Evolutionary conservation across 2,888 invertebrate species (phyloP).

Genomic region (Thelaira solivaga): DNA sequence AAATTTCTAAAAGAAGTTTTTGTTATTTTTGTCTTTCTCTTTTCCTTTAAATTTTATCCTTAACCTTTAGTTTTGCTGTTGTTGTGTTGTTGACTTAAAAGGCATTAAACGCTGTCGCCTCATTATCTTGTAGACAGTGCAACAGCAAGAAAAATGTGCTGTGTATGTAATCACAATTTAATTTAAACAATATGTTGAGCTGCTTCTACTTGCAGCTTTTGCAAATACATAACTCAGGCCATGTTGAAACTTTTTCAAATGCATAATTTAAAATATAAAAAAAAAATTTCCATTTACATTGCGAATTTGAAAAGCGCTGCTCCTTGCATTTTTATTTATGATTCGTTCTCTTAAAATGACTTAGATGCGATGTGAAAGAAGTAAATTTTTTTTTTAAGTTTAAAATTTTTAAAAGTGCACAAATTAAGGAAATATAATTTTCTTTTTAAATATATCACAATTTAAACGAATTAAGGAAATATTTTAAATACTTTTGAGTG

Average conservation of each 20-base stretch:
- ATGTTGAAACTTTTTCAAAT: constrained; percentile 50
- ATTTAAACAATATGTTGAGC: constrained; percentile 61
- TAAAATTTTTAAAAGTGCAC: too few species aligned
- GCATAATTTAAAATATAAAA: constrained; percentile 48
- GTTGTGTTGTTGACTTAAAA: constrained; percentile 34
- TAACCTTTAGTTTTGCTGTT: constrained; percentile 46
- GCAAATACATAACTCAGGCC: constrained; percentile 46
- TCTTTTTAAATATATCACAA: too few species aligned
- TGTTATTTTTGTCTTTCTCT: not conserved
- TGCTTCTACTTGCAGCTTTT: constrained; percentile 53
- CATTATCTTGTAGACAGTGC: constrained; percentile 47
- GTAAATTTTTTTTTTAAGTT: too few species aligned
- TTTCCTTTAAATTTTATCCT: constrained; percentile 58
- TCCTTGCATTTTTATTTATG: not conserved
- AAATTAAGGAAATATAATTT: too few species aligned
- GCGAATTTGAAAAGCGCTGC: constrained; percentile 1
- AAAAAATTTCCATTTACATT: constrained; percentile 28
- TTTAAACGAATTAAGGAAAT: too few species aligned
- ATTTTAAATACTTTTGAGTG: too few species aligned
- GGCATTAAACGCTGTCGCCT: constrained; percentile 53
- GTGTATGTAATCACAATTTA: constrained; percentile 24
- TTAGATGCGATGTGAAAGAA: too few species aligned
- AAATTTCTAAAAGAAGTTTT: constrained; percentile 36
- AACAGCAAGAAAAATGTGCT: not conserved
- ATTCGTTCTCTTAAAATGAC: too few species aligned